These are phyloP conservation scores for Harpagifer antarcticus DNA, from an alignment of 2,797 vertebrate species.

Conservation along the genomic window DNA sequence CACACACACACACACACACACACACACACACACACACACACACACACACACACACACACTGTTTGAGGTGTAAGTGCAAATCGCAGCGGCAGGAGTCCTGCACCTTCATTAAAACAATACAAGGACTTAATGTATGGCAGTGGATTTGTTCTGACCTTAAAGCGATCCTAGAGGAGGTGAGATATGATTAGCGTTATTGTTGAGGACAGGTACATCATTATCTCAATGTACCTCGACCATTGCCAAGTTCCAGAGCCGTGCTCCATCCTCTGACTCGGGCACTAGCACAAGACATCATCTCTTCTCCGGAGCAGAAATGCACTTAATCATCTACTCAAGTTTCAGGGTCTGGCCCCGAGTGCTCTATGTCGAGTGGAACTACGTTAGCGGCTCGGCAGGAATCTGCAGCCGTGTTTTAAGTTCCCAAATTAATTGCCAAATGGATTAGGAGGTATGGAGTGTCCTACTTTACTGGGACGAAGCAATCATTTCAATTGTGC, in stretches of 20 bases:
- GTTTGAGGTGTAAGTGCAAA: constrained; percentile 60
- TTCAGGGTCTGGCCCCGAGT: constrained; percentile 82
- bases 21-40: constrained; percentile 25
- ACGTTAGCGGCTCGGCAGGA: constrained; percentile 72
- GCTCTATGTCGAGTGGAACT: constrained; percentile 75
- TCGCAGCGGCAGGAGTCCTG: constrained; percentile 46
- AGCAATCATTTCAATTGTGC: constrained; percentile 83
- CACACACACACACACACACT: constrained; percentile 43
- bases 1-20: no score
- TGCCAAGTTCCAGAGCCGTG: constrained; percentile 77
- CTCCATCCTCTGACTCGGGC: constrained; percentile 75
- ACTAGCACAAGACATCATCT: constrained; percentile 76
- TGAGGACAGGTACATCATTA: constrained; percentile 90
- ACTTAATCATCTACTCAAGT: constrained; percentile 86
- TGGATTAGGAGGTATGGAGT: constrained; percentile 80
- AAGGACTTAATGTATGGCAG: constrained; percentile 80
- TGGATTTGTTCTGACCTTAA: constrained; percentile 86
- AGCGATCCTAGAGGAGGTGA: constrained; percentile 85
- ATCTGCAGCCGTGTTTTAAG: constrained; percentile 77
- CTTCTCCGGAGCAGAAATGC: constrained; percentile 83
- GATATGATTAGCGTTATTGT: constrained; percentile 87
- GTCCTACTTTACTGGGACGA: constrained; percentile 72
- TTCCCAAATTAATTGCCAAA: constrained; percentile 84
- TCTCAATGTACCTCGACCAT: constrained; percentile 83
- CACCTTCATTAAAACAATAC: constrained; percentile 85